Evolutionary conservation across 2,797 vertebrate genomes (phyloP).

Genomic region (Psittacula derbiana): DNA sequence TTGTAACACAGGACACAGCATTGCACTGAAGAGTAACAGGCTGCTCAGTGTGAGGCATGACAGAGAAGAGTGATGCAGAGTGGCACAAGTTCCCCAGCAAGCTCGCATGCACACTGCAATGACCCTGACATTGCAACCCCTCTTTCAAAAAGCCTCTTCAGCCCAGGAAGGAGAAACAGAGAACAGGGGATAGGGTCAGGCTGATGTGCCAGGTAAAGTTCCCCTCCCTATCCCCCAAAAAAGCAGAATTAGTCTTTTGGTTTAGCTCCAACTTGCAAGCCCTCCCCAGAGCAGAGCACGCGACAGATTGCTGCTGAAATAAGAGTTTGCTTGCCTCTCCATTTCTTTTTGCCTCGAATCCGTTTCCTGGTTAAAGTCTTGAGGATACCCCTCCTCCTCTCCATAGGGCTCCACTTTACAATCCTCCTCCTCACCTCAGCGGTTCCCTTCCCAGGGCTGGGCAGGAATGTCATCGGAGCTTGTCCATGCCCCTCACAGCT

Average conservation of each 20-base stretch:
- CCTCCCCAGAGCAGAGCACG: conserved; percentile 30
- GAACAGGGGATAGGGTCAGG: background rate
- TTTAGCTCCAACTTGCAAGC: conserved; percentile 12
- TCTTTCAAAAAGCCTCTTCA: background rate
- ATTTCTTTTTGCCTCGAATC: conserved; percentile 55
- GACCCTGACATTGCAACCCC: background rate
- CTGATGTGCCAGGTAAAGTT: background rate
- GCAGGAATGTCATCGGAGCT: conserved; percentile 34
- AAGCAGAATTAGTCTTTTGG: background rate
- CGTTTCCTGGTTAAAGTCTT: conserved; percentile 64
- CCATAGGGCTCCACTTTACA: conserved; percentile 65
- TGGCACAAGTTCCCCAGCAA: background rate
- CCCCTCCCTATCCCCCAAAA: background rate
- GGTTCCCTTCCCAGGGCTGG: background rate
- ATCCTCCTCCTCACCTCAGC: conserved; percentile 62
- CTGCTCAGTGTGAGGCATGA: background rate
- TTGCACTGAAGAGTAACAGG: background rate
- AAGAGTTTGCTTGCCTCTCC: conserved; percentile 69
- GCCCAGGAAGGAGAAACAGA: background rate
- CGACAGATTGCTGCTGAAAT: conserved; percentile 1
- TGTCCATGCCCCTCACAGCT: conserved; percentile 7
- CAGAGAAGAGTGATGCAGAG: background rate
- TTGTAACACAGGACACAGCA: background rate
- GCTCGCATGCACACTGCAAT: background rate
- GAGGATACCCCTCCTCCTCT: conserved; percentile 64